Conservation (phyloP, 1,140 invertebrate genomes). For the Drosophila equinoxialis region DNA sequence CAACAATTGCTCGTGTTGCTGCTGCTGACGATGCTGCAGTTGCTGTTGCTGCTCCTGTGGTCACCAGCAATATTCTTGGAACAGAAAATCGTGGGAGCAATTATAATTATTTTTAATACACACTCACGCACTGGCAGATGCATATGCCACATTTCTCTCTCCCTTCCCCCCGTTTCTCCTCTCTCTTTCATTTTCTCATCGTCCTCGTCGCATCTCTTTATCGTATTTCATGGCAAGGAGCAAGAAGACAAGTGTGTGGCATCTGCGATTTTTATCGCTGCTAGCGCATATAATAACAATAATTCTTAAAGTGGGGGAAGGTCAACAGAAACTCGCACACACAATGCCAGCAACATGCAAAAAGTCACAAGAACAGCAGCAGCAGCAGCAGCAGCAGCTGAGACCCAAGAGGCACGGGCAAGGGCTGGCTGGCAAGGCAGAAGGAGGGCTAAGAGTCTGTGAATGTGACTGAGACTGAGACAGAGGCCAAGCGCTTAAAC, state of each 20-base stretch:
- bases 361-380: slow-evolving; percentile 65
- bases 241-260: slow-evolving; percentile 28
- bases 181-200: neutral
- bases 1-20: slow-evolving; percentile 26
- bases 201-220: slow-evolving; percentile 46
- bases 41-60: slow-evolving; percentile 31
- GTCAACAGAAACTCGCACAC: slow-evolving; percentile 54
- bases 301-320: slow-evolving; percentile 83
- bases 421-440: slow-evolving; percentile 1
- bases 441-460: slow-evolving; percentile 24
- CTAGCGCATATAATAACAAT: slow-evolving; percentile 82
- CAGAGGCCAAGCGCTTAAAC: slow-evolving; percentile 70
- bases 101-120: slow-evolving; percentile 82
- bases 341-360: slow-evolving; percentile 68
- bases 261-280: slow-evolving; percentile 81
- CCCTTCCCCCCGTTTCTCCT: slow-evolving; percentile 41
- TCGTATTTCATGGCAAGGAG: slow-evolving; percentile 75
- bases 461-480: slow-evolving; percentile 17
- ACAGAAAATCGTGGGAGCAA: slow-evolving; percentile 79
- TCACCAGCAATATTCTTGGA: slow-evolving; percentile 68
- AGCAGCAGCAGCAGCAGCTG: slow-evolving; percentile 44
- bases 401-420: slow-evolving; percentile 32
- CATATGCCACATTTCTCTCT: slow-evolving; percentile 58
- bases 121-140: slow-evolving; percentile 40
- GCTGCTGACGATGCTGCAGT: neutral